Base-by-base conservation (phyloP, 2,888 invertebrate genomes). In the Pediacus dermestoides region DNA sequence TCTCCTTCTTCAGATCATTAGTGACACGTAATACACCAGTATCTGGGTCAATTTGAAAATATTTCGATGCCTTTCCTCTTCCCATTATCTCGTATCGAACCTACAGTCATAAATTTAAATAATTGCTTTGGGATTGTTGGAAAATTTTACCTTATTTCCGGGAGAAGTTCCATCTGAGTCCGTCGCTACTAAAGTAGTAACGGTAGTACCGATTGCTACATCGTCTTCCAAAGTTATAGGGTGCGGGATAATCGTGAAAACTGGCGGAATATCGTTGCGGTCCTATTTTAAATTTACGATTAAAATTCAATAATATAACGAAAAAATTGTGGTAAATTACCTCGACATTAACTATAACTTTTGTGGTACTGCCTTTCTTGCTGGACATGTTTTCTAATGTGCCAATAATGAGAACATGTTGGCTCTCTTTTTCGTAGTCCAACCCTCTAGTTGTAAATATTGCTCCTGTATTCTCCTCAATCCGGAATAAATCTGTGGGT, bases 101-200 rank as follows among this genome's bases (percentile, higher is more conserved):
- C 74, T 74, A 42, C 21, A 55, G 48, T 35, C 11, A 34, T 35
- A 2, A 23, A n/a, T n/a, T n/a, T n/a, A n/a, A n/a, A n/a, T n/a
- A n/a, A n/a, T n/a, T n/a, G n/a, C n/a, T n/a, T n/a, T n/a, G n/a
- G n/a, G n/a, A n/a, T n/a, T n/a, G n/a, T n/a, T n/a, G n/a, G n/a
- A n/a, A n/a, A n/a, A n/a, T n/a, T 23, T 57, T 65, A 79, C 79
- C 60, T 85, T 81, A 69, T 91, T 91, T 53, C 87, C 88, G 0
- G 91, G 90, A 0, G 88, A 73, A 0, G 89, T 86, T 4, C 88
- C 88, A 70, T 93, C 92, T 0, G 81, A 80, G 67, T 93, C 93
- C 0, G 80, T 76, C 0, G 93, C 93, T 0, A 79, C 73, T 27
- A 92, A 80, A 8, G 82, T 85, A 11, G 85, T 82, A 0, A 93